Evolutionary conservation across 2,113 vertebrate species (phyloP), one percentile per base, ranked within the genome.

Genomic region (Edolisoma coerulescens): DNA sequence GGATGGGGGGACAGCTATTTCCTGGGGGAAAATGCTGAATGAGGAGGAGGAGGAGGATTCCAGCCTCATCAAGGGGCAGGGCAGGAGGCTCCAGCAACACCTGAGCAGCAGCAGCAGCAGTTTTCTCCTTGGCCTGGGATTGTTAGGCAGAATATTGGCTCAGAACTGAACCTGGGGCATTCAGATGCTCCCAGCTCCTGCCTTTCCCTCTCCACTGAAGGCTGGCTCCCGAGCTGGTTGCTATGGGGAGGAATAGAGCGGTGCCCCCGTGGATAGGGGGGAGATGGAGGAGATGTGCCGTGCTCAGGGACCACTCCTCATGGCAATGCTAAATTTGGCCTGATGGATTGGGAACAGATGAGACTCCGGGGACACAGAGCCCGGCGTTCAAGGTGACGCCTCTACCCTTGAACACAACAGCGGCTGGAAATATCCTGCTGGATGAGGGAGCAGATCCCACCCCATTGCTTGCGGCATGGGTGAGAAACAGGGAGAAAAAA

Each of bases 381-480:
- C 30, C 3, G 1, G 19, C 22, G 23, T 76, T 74, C 82, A 93
- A 95, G 75, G 87, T 83, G 93, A 86, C 63, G 15, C n/a, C 54
- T 82, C 73, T 86, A 41, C 75, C 92, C 90, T 87, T 90, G 59
- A 73, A 30, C 35, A 64, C 57, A 52, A 30, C 57, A 70, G 59
- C 16, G 49, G 42, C 75, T 54, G 39, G 64, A 47, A 89, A 73
- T 33, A 37, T 2, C 61, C 77, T 54, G 67, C 61, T 20, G 39
- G 7, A 4, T 6, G 63, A 67, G 39, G 33, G 19, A 54, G 11
- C 35, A 27, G 20, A 4, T 85, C 71, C 64, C 1, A 1, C 16
- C 32, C 56, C 52, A 33, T 28, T 0, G 0, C n/a, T 24, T 16
- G 18, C 53, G 60, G 27, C 41, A 32, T 1, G 0, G 5, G 4